A percentile compares a stretch with the other conserved stretches of the same genome.
Evolutionary conservation across 1,140 invertebrate genomes (phyloP).

Genomic region (Philopotamus ludificatus): DNA sequence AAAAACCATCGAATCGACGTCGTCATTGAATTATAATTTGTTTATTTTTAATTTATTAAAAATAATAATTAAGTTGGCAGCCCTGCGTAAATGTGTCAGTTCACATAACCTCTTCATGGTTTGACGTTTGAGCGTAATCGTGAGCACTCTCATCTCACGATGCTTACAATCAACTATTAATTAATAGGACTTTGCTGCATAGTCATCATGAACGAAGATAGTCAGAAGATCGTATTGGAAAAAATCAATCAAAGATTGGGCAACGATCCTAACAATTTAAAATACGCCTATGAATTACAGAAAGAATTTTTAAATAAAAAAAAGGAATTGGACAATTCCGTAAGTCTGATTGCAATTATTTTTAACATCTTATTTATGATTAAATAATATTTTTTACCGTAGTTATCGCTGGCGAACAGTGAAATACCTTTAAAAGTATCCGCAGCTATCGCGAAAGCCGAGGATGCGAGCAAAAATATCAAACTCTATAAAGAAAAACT

Average conservation of each 20-base stretch:
- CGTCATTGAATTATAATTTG: too few species aligned
- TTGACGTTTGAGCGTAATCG: too few species aligned
- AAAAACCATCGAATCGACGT: too few species aligned
- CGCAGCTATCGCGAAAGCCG: slow-evolving; percentile 49
- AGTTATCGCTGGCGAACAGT: slow-evolving; percentile 49
- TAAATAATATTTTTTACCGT: slow-evolving; percentile 32
- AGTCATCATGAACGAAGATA: slow-evolving; percentile 34
- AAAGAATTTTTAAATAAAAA: slow-evolving; percentile 29
- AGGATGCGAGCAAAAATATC: slow-evolving; percentile 48
- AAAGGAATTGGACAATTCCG: slow-evolving; percentile 35
- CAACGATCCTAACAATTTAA: slow-evolving; percentile 28
- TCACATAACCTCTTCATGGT: too few species aligned
- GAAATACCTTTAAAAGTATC: slow-evolving; percentile 50
- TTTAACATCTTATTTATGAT: not conserved
- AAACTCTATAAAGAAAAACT: slow-evolving; percentile 47
- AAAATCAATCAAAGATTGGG: slow-evolving; percentile 32
- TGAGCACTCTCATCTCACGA: too few species aligned
- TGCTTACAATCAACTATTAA: too few species aligned
- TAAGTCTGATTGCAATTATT: slow-evolving; percentile 10
- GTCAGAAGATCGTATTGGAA: slow-evolving; percentile 27
- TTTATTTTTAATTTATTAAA: too few species aligned
- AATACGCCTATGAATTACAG: slow-evolving; percentile 27
- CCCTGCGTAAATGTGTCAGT: too few species aligned
- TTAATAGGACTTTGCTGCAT: not conserved
- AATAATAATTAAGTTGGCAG: too few species aligned